Percentiles rank a stretch among this genome's conserved stretches.
Conservation (phyloP, 2,797 vertebrate species). For the Ctenochaetus hawaiiensis region DNA sequence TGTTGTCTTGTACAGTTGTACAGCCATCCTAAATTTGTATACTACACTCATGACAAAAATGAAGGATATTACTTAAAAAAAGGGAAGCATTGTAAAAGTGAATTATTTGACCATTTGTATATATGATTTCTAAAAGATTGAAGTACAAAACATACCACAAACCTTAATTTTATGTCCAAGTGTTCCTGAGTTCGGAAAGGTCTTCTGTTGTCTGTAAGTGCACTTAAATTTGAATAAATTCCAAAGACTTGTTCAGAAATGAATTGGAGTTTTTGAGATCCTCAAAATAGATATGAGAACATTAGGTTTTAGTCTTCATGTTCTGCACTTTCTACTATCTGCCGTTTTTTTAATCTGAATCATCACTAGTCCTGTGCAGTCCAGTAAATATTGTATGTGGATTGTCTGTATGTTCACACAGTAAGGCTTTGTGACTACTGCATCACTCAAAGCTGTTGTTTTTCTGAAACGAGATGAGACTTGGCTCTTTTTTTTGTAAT, state of each 20-base stretch:
- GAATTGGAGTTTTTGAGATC: background rate
- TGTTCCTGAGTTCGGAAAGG: background rate
- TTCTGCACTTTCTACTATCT: background rate
- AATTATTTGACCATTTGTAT: background rate
- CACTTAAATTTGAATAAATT: conserved; percentile 38
- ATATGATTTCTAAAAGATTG: background rate
- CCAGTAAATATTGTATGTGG: background rate
- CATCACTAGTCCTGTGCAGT: background rate
- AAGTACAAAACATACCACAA: background rate
- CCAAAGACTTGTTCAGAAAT: background rate
- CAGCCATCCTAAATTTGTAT: background rate
- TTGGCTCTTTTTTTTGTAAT: background rate
- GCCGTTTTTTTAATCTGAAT: background rate
- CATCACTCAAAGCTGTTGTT: conserved; percentile 1
- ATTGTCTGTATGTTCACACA: background rate
- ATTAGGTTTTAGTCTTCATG: background rate
- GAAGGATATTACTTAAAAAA: conserved; percentile 17
- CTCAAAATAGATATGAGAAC: background rate
- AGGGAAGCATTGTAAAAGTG: background rate
- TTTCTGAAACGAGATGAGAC: background rate
- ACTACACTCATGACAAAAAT: background rate
- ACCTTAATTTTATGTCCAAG: background rate
- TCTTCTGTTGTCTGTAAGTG: conserved; percentile 3
- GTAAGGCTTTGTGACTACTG: conserved; percentile 8
- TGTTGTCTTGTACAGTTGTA: background rate